Evolutionary conservation across 35 echinoderm and acorn worm genomes (phyloP), one percentile per base, ranked within the genome.

Genomic region (Ophioderma brevispina): DNA sequence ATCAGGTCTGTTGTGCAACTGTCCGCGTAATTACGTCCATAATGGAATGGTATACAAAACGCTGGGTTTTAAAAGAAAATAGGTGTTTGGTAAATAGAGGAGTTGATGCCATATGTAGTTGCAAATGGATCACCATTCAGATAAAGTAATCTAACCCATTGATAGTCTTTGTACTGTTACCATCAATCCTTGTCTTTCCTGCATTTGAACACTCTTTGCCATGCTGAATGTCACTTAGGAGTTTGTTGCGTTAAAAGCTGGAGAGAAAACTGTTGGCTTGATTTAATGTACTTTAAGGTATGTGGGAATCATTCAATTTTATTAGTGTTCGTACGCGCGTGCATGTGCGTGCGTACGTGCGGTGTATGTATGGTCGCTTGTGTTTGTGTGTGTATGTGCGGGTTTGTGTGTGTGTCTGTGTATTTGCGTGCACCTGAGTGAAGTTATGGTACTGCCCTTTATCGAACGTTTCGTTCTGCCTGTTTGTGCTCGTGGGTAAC

Each of bases 81-180:
- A 30, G 59, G 59, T 70, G 59, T 70, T 70, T 25, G 59, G 59
- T 15, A 70, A 70, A 70, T 70, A 70, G 23, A 70, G 10, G 28
- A 30, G 59, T 13, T 13, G 28, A 70, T 13, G 59, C 59, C 28
- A 25, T 70, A 46, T 25, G 23, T 70, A 18, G 15, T 25, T 25
- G 5, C 59, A 70, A 30, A 70, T 70, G 59, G 59, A 70, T 70
- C 59, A 70, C 59, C 59, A 70, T 70, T 70, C 59, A 70, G 6
- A 70, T 70, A 30, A 70, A 70, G 59, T 70, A 70, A 70, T 70
- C 59, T 70, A 70, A 70, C 59, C 59, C 28, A 70, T 70, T 25
- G 59, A 70, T 70, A 70, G 10, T 70, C 59, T 70, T 70, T 70
- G 59, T 70, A 15, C 17, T 15, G 59, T 70, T 70, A 70, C 23